Conservation (phyloP, 2,888 invertebrate genomes). For the Xestia sexstrigata region DNA sequence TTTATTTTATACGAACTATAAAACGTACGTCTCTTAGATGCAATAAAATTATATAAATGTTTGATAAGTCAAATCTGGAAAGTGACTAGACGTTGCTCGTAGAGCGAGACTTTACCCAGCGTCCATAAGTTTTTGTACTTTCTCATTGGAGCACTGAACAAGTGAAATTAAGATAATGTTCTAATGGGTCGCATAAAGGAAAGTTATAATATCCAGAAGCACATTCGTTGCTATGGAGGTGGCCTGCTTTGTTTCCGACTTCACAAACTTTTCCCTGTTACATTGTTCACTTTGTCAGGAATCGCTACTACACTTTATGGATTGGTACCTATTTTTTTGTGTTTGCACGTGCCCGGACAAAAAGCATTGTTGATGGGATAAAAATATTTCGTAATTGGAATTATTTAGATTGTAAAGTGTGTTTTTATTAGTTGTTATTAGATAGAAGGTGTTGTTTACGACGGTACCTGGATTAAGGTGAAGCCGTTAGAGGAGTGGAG, state of each 20-base stretch:
- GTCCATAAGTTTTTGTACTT: conserved; percentile 63
- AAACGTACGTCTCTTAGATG: conserved; percentile 40
- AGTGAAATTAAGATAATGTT: conserved; percentile 75
- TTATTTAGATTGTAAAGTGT: conserved; percentile 24
- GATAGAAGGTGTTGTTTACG: conserved; percentile 64
- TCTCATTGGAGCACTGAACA: conserved; percentile 65
- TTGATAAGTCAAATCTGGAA: conserved; percentile 47
- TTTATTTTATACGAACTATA: conserved; percentile 35
- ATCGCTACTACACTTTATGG: conserved; percentile 78
- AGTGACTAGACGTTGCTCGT: conserved; percentile 39
- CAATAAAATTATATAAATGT: conserved; percentile 50
- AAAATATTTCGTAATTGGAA: conserved; percentile 65
- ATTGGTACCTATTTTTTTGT: conserved; percentile 77
- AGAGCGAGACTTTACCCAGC: conserved; percentile 40
- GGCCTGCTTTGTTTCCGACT: conserved; percentile 81
- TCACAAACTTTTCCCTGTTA: conserved; percentile 81
- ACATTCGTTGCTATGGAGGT: conserved; percentile 78
- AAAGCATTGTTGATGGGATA: conserved; percentile 77
- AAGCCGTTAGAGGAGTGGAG: conserved; percentile 75
- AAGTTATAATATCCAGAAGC: conserved; percentile 78
- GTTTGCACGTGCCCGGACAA: conserved; percentile 71
- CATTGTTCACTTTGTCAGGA: conserved; percentile 78
- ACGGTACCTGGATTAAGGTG: conserved; percentile 74
- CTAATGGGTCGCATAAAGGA: conserved; percentile 75
- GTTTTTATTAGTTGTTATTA: conserved; percentile 63